Conservation (phyloP, 2,113 vertebrate species). For the Menura novaehollandiae region DNA sequence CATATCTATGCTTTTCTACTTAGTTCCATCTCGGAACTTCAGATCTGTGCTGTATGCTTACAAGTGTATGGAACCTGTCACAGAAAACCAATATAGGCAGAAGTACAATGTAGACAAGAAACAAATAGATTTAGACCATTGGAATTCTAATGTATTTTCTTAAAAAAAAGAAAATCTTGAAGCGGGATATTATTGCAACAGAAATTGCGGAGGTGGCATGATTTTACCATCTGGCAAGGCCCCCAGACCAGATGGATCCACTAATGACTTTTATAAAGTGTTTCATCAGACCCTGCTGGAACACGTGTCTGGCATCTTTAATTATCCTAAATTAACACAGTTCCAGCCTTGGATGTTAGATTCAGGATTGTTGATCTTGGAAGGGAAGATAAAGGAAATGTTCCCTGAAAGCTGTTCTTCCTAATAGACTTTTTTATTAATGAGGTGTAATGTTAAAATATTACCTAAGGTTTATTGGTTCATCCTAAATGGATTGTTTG, state of each 20-base stretch:
- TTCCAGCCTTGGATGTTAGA: constrained; percentile 24
- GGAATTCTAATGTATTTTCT: neutral
- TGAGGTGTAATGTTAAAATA: neutral
- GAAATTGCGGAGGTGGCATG: constrained; percentile 12
- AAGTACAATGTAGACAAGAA: neutral
- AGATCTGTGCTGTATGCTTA: neutral
- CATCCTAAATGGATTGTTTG: neutral
- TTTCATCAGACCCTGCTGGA: constrained; percentile 65
- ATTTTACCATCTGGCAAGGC: constrained; percentile 71
- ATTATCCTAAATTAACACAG: constrained; percentile 62
- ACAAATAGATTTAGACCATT: neutral
- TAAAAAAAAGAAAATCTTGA: neutral
- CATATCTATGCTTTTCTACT: neutral
- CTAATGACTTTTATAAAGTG: constrained; percentile 70
- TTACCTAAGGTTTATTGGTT: neutral
- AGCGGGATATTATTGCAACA: neutral
- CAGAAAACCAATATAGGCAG: neutral
- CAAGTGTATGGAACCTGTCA: neutral
- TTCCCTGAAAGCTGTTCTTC: constrained; percentile 7
- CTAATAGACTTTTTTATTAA: constrained; percentile 26
- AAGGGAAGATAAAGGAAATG: neutral
- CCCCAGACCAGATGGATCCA: constrained; percentile 69
- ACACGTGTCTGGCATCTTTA: constrained; percentile 62
- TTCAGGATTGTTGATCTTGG: constrained; percentile 10
- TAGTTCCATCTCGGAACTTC: neutral